Evolutionary conservation across 2,113 vertebrate genomes (phyloP), one percentile per base, ranked within the genome.

Genomic region (Riparia riparia): DNA sequence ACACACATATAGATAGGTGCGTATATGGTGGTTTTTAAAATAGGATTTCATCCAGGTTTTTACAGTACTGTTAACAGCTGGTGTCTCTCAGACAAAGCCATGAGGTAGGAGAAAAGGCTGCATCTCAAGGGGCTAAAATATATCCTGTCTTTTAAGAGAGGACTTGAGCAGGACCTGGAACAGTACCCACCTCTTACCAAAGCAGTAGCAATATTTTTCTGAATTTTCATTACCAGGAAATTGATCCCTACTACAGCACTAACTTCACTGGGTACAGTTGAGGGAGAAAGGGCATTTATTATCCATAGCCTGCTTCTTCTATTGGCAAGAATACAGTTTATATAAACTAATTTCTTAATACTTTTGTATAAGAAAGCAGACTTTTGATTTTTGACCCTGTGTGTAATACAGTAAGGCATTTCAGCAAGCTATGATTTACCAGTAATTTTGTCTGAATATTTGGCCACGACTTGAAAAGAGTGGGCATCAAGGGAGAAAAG

Each of bases 91-190:
- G 69, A 90, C 47, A 68, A 84, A 87, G 80, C 88, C 82, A 90
- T 92, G 89, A 95, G 57, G 57, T 95, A 76, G 68, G 77, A 92
- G n/a, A 79, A 94, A 32, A 71, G 49, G 51, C 79, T 93, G 44
- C 3, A 2, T 83, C 47, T 85, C 56, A 56, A 74, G 71, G 51
- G 53, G 31, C 76, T 96, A 63, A 93, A 73, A 66, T 71, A 45
- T 7, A 60, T 45, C 10, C 58, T 92, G 44, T 50, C 47, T 82
- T 79, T 45, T 58, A 70, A 82, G 20, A 77, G 21, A 78, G 56
- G 51, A 83, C 64, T 90, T 45, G 22, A 83, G 53, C 53, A 60
- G 69, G 74, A 86, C 56, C 28, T 60, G 45, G 4, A 88, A 45
- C 39, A 47, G 56, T 89, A 84, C 57, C 47, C 47, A 66, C 47